A percentile compares a stretch with the other conserved stretches of the same genome.
These are phyloP conservation scores for Enteromius treurensis DNA, from an alignment of 2,797 vertebrate genomes.

Conservation along the genomic window DNA sequence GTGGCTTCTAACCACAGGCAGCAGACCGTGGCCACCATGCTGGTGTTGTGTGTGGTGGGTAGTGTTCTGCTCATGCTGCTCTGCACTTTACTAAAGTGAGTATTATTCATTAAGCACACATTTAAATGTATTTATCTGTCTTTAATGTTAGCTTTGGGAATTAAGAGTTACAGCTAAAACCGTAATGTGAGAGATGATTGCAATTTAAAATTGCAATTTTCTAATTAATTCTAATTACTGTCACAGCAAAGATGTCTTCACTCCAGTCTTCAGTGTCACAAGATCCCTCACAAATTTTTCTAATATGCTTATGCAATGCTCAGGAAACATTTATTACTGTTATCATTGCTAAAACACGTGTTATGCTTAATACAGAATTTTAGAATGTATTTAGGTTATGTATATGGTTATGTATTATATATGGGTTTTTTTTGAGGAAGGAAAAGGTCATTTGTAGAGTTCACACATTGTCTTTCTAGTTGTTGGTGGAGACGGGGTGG, in stretches of 20 bases:
- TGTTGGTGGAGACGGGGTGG: constrained; percentile 87
- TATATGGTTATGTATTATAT: neutral
- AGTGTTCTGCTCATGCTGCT: constrained; percentile 82
- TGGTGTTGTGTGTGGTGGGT: constrained; percentile 87
- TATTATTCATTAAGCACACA: neutral
- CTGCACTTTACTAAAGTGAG: constrained; percentile 93
- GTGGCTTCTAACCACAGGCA: constrained; percentile 92
- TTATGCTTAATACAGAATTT: neutral
- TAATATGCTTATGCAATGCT: neutral
- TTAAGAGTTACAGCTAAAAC: too few species aligned
- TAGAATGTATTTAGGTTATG: neutral
- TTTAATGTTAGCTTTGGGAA: neutral
- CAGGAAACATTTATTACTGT: neutral
- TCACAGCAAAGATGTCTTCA: neutral
- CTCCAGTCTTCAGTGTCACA: neutral
- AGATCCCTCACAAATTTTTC: neutral
- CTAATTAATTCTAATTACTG: neutral
- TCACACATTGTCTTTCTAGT: constrained; percentile 68
- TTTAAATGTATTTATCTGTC: neutral
- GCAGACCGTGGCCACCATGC: constrained; percentile 87
- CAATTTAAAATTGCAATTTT: neutral
- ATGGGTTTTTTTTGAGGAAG: neutral
- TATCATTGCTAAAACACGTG: neutral
- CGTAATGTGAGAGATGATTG: neutral
- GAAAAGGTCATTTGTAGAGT: neutral